phyloP scores from a whole-genome alignment of 2,888 invertebrate species.

The Macrophya alboannulata region DNA sequence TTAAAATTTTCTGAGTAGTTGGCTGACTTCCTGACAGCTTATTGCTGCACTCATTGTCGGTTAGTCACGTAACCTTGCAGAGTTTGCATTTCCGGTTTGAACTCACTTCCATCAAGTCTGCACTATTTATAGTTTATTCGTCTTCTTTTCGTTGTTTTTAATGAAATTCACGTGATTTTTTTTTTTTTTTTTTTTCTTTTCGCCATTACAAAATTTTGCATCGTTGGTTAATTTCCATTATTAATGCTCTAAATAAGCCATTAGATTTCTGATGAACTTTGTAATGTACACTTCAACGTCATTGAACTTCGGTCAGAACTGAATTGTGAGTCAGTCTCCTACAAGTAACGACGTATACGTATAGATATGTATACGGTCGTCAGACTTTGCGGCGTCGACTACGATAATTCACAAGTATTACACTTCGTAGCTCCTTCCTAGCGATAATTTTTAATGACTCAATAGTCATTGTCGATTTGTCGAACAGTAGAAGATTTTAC shows the following conservation, averaged over 20 bases:
- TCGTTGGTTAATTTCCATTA: background rate
- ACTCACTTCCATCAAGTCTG: background rate
- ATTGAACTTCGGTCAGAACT: background rate
- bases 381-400: background rate
- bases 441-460: background rate
- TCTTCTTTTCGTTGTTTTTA: background rate
- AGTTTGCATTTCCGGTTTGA: constrained; percentile 6
- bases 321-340: background rate
- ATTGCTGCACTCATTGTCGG: constrained; percentile 19
- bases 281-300: background rate
- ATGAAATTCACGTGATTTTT: background rate
- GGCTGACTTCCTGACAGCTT: constrained; percentile 19
- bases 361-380: background rate
- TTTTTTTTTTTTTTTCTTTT: background rate
- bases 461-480: background rate
- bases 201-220: background rate
- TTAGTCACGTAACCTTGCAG: constrained; percentile 9
- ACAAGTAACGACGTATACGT: too few species aligned
- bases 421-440: background rate
- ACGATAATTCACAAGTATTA: background rate
- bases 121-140: background rate
- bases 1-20: background rate
- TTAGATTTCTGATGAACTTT: background rate
- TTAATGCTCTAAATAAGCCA: background rate
- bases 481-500: background rate